Evolutionary conservation across 2,113 vertebrate species (phyloP).

Genomic region (Peromyscus maniculatus): DNA sequence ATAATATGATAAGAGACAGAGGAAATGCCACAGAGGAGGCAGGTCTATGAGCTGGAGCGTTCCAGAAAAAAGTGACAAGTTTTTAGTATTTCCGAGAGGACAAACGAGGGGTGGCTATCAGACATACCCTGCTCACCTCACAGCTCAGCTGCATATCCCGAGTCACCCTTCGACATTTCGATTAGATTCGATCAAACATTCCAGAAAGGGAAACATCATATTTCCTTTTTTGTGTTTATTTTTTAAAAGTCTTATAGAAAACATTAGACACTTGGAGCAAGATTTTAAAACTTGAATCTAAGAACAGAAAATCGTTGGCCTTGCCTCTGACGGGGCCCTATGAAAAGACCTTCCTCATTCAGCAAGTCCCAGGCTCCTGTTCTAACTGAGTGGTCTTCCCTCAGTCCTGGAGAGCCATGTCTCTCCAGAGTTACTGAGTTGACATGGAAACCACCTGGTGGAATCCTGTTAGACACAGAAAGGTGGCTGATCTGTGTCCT

Average conservation of each 20-base stretch:
- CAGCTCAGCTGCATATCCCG: neutral
- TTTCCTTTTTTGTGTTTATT: neutral
- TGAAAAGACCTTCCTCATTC: neutral
- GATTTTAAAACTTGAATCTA: constrained; percentile 30
- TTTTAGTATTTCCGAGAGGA: neutral
- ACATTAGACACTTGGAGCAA: neutral
- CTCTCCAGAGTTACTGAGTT: neutral
- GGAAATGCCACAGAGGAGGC: neutral
- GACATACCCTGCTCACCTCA: neutral
- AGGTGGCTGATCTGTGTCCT: neutral
- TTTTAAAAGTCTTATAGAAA: constrained; percentile 8
- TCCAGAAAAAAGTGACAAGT: neutral
- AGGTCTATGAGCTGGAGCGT: neutral
- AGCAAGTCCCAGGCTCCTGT: neutral
- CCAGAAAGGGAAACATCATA: neutral
- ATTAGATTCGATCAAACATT: neutral
- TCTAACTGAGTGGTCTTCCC: neutral
- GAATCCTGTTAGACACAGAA: neutral
- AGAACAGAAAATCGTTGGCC: neutral
- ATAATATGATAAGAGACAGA: neutral
- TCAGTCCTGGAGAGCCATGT: neutral
- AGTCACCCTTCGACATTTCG: neutral
- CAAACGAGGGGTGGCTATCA: neutral
- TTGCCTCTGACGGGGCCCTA: neutral
- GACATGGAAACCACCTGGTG: neutral